A percentile compares a stretch with the other conserved stretches of the same genome.
These are phyloP conservation scores for Cataglyphis cursor DNA, from an alignment of 2,888 invertebrate species.

Conservation along the genomic window DNA sequence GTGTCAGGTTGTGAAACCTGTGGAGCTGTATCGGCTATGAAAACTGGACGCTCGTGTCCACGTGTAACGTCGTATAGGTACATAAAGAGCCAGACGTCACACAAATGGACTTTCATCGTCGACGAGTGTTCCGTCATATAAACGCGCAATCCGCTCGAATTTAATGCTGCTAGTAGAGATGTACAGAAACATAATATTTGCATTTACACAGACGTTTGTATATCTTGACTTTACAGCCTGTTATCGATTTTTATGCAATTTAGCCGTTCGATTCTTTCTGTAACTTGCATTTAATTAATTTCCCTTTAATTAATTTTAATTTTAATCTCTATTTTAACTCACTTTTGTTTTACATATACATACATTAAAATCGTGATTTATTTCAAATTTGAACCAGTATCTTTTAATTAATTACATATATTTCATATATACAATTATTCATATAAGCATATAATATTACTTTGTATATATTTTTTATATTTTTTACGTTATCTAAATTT, in stretches of 20 bases:
- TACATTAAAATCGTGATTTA: background rate
- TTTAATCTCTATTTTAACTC: conserved; percentile 18
- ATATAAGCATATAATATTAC: background rate
- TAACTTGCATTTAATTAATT: no score
- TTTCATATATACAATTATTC: background rate
- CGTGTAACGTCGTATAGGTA: conserved; percentile 2
- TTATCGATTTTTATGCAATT: conserved; percentile 36
- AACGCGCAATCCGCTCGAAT: conserved; percentile 38
- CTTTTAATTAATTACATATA: background rate
- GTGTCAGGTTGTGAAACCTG: conserved; percentile 30
- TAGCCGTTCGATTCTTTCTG: conserved; percentile 3
- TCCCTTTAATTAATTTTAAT: conserved; percentile 27
- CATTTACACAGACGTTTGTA: conserved; percentile 28
- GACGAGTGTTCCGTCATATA: conserved; percentile 5
- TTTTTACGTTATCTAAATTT: background rate
- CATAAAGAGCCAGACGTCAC: conserved; percentile 44
- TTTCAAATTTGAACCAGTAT: background rate
- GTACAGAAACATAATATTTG: conserved; percentile 22
- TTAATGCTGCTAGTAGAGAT: conserved; percentile 11
- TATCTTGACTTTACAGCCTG: background rate
- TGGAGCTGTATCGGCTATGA: conserved; percentile 42
- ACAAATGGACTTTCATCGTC: conserved; percentile 43
- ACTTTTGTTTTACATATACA: background rate
- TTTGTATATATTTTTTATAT: no score
- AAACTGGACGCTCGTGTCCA: conserved; percentile 34